A percentile compares a stretch with the other conserved stretches of the same genome.
Evolutionary conservation across 1,140 invertebrate genomes (phyloP).

Genomic region (Drosophila biarmipes): DNA sequence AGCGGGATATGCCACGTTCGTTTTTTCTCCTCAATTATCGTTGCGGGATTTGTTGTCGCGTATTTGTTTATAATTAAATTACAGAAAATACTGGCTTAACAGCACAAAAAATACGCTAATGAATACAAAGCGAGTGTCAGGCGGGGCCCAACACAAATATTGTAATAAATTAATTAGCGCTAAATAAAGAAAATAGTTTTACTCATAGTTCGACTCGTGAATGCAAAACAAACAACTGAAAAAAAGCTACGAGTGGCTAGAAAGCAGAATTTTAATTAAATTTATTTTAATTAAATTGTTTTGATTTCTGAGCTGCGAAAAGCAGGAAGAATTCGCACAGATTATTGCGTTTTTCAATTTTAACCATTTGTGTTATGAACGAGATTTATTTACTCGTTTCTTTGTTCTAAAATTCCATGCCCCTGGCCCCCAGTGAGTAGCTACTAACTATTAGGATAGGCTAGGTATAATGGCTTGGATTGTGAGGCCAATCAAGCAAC

Average conservation of each 20-base stretch:
- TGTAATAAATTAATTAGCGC: slow-evolving; percentile 80
- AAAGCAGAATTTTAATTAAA: slow-evolving; percentile 73
- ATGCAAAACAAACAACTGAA: slow-evolving; percentile 16
- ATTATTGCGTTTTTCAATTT: slow-evolving; percentile 4
- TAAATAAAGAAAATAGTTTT: slow-evolving; percentile 73
- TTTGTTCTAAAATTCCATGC: background rate
- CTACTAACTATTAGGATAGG: slow-evolving; percentile 49
- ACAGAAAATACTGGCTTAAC: slow-evolving; percentile 44
- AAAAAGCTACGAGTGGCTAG: slow-evolving; percentile 13
- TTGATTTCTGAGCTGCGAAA: slow-evolving; percentile 56
- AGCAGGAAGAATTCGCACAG: slow-evolving; percentile 3
- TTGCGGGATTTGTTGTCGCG: slow-evolving; percentile 62
- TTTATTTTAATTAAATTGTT: slow-evolving; percentile 74
- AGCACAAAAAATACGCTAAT: slow-evolving; percentile 32
- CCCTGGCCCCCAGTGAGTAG: slow-evolving; percentile 3
- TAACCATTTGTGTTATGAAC: background rate
- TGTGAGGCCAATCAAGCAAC: slow-evolving; percentile 49
- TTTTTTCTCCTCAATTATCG: slow-evolving; percentile 24
- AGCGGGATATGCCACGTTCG: slow-evolving; percentile 30
- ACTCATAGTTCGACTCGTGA: slow-evolving; percentile 40
- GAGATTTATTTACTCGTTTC: background rate
- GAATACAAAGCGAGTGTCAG: slow-evolving; percentile 40
- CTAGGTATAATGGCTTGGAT: slow-evolving; percentile 32
- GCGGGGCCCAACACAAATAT: slow-evolving; percentile 60
- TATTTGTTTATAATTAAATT: slow-evolving; percentile 83